These are phyloP conservation scores for Cryptophagus acutangulus DNA, from an alignment of 2,888 invertebrate genomes.

Conservation along the genomic window DNA sequence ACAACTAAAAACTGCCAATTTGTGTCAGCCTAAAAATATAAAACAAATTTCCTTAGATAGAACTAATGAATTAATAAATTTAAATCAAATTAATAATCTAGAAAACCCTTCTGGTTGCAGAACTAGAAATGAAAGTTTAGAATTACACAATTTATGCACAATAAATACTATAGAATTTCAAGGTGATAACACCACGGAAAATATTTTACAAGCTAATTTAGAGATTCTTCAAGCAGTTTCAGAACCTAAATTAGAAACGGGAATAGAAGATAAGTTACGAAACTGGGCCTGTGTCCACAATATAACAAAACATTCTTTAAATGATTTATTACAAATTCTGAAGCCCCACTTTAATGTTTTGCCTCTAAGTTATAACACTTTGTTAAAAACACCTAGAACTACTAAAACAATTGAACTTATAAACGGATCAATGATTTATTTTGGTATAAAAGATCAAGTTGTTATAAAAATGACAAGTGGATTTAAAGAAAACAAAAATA, in stretches of 20 bases:
- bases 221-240: no score
- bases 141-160: neutral
- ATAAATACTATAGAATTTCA: neutral
- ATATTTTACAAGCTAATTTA: no score
- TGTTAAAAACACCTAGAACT: slow-evolving; percentile 12
- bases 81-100: neutral
- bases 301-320: slow-evolving; percentile 10
- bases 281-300: slow-evolving; percentile 13
- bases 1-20: no score
- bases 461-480: slow-evolving; percentile 11
- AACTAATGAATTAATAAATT: neutral
- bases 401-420: slow-evolving; percentile 10
- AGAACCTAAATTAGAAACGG: neutral
- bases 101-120: neutral
- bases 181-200: neutral
- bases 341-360: slow-evolving; percentile 10
- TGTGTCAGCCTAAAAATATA: no score
- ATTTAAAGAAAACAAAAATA: slow-evolving; percentile 6
- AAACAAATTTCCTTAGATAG: neutral
- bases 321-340: slow-evolving; percentile 12
- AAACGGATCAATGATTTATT: slow-evolving; percentile 18
- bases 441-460: slow-evolving; percentile 11
- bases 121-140: neutral
- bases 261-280: slow-evolving; percentile 1
- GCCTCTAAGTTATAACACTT: slow-evolving; percentile 10